Evolutionary conservation across 2,797 vertebrate species (phyloP).

Genomic region (Toxotes lorentzi): DNA sequence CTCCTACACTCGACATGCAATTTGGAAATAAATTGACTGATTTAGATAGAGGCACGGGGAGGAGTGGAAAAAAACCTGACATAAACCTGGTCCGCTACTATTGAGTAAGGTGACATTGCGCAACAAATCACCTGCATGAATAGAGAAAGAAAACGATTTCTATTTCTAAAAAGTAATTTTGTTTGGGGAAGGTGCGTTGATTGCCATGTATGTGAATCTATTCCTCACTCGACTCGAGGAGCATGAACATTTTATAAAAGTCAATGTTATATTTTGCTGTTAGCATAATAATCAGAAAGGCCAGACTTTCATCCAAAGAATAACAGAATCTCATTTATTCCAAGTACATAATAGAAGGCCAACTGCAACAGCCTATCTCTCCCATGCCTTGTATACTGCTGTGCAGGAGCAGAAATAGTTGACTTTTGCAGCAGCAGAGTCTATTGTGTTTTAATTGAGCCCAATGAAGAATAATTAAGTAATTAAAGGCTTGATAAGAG

Average conservation of each 20-base stretch:
- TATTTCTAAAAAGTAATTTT: constrained; percentile 90
- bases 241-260: constrained; percentile 84
- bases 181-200: constrained; percentile 86
- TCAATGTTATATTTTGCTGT: constrained; percentile 86
- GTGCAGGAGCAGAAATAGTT: constrained; percentile 69
- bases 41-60: constrained; percentile 86
- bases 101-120: constrained; percentile 90
- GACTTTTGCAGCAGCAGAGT: constrained; percentile 78
- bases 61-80: constrained; percentile 71
- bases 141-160: constrained; percentile 90
- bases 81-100: constrained; percentile 82
- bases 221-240: constrained; percentile 81
- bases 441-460: constrained; percentile 85
- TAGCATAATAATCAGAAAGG: constrained; percentile 86
- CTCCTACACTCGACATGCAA: constrained; percentile 88
- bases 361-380: constrained; percentile 71
- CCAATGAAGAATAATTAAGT: constrained; percentile 90
- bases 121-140: constrained; percentile 91
- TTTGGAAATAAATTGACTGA: constrained; percentile 93
- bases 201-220: constrained; percentile 88
- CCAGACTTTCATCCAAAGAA: constrained; percentile 85
- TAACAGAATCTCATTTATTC: constrained; percentile 80
- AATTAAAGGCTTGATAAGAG: constrained; percentile 85
- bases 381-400: constrained; percentile 68
- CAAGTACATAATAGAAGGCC: constrained; percentile 80